phyloP scores from a whole-genome alignment of 2,888 invertebrate genomes.

The Lasioglossum lativentre region DNA sequence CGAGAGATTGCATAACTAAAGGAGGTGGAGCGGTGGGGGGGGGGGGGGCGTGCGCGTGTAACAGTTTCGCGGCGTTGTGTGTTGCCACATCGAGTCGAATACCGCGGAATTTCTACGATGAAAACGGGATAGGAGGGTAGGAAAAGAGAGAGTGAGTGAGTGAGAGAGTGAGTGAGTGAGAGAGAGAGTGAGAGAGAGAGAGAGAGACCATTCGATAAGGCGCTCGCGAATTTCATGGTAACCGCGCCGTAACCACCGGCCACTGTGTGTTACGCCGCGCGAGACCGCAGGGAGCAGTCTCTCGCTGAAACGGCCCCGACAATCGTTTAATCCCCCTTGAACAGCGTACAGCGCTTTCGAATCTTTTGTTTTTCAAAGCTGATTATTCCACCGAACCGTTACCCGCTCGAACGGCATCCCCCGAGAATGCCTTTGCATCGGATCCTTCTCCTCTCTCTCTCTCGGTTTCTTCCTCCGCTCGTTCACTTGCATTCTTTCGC shows the following conservation, averaged over 20 bases:
- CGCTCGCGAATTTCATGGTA: slow-evolving; percentile 33
- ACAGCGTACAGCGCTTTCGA: neutral
- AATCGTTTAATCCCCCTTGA: slow-evolving; percentile 43
- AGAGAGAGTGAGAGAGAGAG: neutral
- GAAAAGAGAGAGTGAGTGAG: neutral
- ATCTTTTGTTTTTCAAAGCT: slow-evolving; percentile 14
- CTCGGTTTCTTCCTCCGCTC: neutral
- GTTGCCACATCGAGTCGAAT: neutral
- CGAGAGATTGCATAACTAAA: slow-evolving; percentile 23
- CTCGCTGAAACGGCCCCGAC: slow-evolving; percentile 19
- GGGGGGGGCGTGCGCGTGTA: neutral
- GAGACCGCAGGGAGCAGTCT: slow-evolving; percentile 10
- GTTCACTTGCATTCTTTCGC: neutral
- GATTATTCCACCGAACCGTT: slow-evolving; percentile 22
- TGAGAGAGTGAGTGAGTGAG: too few species aligned
- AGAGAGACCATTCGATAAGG: slow-evolving; percentile 27
- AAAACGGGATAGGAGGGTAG: neutral
- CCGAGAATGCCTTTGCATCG: neutral
- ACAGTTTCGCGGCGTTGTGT: neutral
- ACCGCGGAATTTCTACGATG: neutral
- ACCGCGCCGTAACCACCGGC: slow-evolving; percentile 7
- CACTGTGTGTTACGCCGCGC: neutral
- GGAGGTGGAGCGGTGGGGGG: neutral
- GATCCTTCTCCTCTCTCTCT: neutral
- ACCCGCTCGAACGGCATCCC: neutral